Conservation (phyloP, 2,113 vertebrate genomes). For the Cynopterus brachyotis region DNA sequence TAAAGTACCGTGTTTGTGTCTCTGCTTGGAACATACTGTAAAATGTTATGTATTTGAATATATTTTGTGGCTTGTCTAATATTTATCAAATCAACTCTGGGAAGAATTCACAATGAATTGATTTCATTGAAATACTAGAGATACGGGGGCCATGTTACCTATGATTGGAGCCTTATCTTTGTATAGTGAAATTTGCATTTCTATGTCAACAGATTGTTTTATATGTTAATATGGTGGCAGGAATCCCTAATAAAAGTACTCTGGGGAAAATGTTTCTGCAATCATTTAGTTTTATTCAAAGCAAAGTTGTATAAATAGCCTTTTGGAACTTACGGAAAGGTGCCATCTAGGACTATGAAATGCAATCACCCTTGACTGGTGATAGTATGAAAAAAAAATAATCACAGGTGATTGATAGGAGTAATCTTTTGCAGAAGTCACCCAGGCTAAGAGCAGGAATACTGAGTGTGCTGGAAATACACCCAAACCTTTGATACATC, state of each 20-base stretch:
- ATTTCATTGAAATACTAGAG: conserved; percentile 80
- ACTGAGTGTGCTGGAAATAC: not conserved
- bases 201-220: conserved; percentile 97
- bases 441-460: not conserved
- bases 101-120: conserved; percentile 86
- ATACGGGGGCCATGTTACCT: conserved; percentile 83
- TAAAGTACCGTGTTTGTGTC: conserved; percentile 87
- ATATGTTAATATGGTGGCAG: conserved; percentile 97
- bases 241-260: conserved; percentile 90
- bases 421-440: not conserved
- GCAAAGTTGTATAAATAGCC: conserved; percentile 10
- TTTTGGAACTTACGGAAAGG: not conserved
- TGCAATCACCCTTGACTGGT: conserved; percentile 9
- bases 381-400: not conserved
- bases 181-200: conserved; percentile 97
- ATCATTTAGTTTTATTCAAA: conserved; percentile 66
- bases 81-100: conserved; percentile 92
- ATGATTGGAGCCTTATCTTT: conserved; percentile 97
- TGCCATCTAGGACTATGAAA: not conserved
- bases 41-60: conserved; percentile 84
- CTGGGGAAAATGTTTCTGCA: conserved; percentile 78
- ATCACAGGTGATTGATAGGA: not conserved
- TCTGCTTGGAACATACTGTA: conserved; percentile 84
- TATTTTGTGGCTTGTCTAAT: conserved; percentile 88
- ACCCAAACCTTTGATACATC: not conserved